Conservation (phyloP, 2,797 vertebrate genomes). For the Falco concolor region DNA sequence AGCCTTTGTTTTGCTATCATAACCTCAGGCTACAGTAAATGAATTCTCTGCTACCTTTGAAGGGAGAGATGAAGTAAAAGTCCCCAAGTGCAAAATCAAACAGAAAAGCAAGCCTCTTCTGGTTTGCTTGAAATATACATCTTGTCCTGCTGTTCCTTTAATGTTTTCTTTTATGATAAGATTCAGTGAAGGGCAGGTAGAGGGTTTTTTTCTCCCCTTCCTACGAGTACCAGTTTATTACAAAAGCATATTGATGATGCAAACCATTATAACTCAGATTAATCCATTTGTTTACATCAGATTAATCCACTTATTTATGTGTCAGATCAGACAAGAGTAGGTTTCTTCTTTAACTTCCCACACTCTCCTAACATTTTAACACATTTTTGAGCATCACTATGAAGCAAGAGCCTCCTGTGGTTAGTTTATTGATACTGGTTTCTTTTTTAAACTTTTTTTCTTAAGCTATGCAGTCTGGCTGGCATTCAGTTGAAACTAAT, state of each 20-base stretch:
- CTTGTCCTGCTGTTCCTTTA: slow-evolving; percentile 78
- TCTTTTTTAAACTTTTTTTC: neutral
- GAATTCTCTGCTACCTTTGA: slow-evolving; percentile 83
- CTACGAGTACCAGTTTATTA: slow-evolving; percentile 8
- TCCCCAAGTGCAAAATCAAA: slow-evolving; percentile 85
- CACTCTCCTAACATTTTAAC: slow-evolving; percentile 17
- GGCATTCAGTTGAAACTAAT: slow-evolving; percentile 9
- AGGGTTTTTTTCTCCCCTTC: neutral
- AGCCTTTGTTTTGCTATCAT: slow-evolving; percentile 80
- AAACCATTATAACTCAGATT: slow-evolving; percentile 12
- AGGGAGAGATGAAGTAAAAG: slow-evolving; percentile 83
- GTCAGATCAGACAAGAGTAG: neutral
- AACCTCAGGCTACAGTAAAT: slow-evolving; percentile 83
- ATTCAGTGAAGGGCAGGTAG: slow-evolving; percentile 76
- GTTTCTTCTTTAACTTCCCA: neutral
- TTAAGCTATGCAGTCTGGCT: neutral
- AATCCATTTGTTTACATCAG: slow-evolving; percentile 42
- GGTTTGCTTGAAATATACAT: slow-evolving; percentile 78
- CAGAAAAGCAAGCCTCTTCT: slow-evolving; percentile 79
- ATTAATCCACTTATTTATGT: slow-evolving; percentile 39
- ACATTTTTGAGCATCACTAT: neutral
- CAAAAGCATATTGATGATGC: neutral
- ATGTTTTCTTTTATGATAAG: slow-evolving; percentile 75
- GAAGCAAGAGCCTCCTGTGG: slow-evolving; percentile 1
- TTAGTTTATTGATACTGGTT: neutral